phyloP scores from a whole-genome alignment of 2,888 invertebrate genomes.

The Invenusta paracnida region DNA sequence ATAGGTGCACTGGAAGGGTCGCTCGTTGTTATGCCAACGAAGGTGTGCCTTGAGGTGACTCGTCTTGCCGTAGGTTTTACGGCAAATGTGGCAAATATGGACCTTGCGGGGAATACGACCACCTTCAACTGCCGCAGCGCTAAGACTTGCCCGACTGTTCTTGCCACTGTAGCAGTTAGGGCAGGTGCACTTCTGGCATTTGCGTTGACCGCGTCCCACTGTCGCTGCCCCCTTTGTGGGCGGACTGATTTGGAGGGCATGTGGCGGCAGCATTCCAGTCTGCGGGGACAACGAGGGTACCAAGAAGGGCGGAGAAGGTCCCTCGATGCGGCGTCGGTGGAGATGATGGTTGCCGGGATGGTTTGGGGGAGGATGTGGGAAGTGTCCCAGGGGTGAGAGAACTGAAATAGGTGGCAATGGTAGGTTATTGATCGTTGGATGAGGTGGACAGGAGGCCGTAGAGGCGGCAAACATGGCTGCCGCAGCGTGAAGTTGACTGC shows the following conservation, averaged over 20 bases:
- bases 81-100: slow-evolving; percentile 88
- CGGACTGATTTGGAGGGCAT: background rate
- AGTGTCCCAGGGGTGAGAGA: slow-evolving; percentile 85
- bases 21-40: slow-evolving; percentile 94
- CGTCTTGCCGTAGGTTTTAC: slow-evolving; percentile 84
- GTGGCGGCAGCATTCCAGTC: background rate
- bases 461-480: slow-evolving; percentile 17
- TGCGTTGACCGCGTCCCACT: slow-evolving; percentile 12
- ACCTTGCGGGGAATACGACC: slow-evolving; percentile 47
- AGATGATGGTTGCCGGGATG: background rate
- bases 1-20: slow-evolving; percentile 96
- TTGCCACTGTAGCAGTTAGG: slow-evolving; percentile 42
- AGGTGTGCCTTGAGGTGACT: slow-evolving; percentile 96
- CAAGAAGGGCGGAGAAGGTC: background rate
- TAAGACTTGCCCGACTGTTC: slow-evolving; percentile 30
- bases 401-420: slow-evolving; percentile 80
- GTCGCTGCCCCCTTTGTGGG: background rate
- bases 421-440: too few species aligned
- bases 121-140: slow-evolving; percentile 44
- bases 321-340: background rate
- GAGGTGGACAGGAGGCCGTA: slow-evolving; percentile 48
- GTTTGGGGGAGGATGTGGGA: background rate
- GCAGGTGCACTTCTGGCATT: slow-evolving; percentile 43
- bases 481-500: background rate
- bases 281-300: background rate